Evolutionary conservation across 2,888 invertebrate species (phyloP), one percentile per base, ranked within the genome.

Genomic region (Argyresthia albistria): DNA sequence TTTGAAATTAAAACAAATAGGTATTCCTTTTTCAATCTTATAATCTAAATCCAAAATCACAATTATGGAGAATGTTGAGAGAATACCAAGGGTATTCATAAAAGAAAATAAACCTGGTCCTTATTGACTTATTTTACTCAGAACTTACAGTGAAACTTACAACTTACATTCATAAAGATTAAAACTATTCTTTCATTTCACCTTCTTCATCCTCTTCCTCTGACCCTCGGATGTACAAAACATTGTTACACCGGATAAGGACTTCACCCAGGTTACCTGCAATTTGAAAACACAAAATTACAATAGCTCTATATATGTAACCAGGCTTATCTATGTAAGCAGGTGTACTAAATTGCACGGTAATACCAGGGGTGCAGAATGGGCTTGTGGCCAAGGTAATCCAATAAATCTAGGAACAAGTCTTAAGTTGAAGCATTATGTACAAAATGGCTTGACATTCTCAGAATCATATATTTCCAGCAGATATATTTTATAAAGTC

Each of bases 161-260:
- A 39, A 39, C 8, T 39, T 39, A 39, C 3, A 39, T n/a, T n/a
- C n/a, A n/a, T n/a, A n/a, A 4, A 39, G 8, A 39, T 39, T 9
- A 9, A 35, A 47, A 35, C 56, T 90, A 95, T 80, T 96, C 96
- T 68, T 92, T 95, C 93, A 96, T 97, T 90, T 97, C 97, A 8
- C 97, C 97, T 77, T 97, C 98, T 83, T 98, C 98, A 64, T 97
- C 97, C 68, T 98, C 98, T 69, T 98, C 98, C 61, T 98, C 98
- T 0, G 96, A 93, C 0, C 97, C 97, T 80, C 97, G 89, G 52
- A 99, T 96, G 71, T 97, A 98, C 56, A 99, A 86, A 0, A 99
- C 96, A 87, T 99, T 99, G 78, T 99, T 99, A 88, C 98, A 98
- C 73, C 99, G 91, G 61, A 99, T 95, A 11, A 99, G 89, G 37